A percentile compares a stretch with the other conserved stretches of the same genome.
phyloP scores from a whole-genome alignment of 2,113 vertebrate species.

The Gopherus flavomarginatus region DNA sequence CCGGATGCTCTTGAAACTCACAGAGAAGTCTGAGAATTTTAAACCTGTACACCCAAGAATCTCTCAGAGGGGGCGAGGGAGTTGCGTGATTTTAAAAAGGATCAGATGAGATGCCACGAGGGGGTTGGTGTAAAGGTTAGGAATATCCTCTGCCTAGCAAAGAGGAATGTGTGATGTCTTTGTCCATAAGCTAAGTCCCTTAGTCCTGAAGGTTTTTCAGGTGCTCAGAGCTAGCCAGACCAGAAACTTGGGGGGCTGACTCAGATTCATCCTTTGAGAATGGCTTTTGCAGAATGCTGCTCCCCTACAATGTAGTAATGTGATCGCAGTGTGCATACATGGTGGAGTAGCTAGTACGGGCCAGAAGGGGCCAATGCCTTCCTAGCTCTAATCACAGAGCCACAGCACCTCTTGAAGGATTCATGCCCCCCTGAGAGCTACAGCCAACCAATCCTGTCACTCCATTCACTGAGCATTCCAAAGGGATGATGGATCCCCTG shows the following conservation, averaged over 20 bases:
- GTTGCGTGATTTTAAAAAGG: neutral
- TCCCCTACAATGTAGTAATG: neutral
- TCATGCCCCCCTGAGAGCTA: neutral
- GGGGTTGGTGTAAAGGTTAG: neutral
- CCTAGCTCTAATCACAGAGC: neutral
- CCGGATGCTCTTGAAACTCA: neutral
- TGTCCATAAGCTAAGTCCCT: neutral
- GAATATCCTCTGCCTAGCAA: neutral
- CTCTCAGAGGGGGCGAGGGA: neutral
- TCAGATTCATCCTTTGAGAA: neutral
- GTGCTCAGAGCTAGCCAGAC: neutral
- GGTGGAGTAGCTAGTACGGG: neutral
- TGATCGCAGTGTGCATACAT: neutral
- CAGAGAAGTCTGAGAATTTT: neutral
- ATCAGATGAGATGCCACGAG: neutral
- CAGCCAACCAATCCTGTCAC: neutral
- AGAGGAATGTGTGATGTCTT: neutral
- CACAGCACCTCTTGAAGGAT: neutral
- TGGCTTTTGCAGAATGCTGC: neutral
- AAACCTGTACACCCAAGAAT: neutral
- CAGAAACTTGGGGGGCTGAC: neutral
- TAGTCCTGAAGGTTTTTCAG: neutral
- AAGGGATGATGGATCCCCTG: neutral
- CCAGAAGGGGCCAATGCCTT: neutral
- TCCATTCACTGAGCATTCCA: neutral